Evolutionary conservation across 2,113 vertebrate genomes (phyloP).

Genomic region (Brienomyrus longianalis): DNA sequence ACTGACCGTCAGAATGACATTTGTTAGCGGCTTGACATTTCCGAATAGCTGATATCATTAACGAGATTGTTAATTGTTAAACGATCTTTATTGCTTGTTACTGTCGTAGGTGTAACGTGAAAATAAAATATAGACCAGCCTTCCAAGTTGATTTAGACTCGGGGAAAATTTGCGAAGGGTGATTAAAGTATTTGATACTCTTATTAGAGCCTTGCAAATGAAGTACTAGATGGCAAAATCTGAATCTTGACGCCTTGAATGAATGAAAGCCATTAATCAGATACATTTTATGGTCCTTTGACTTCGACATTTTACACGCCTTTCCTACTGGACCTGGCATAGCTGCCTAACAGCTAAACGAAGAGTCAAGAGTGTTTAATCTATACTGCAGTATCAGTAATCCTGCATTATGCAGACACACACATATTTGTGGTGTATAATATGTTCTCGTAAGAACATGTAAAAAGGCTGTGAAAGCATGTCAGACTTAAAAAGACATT

Average conservation of each 20-base stretch:
- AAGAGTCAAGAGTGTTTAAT: neutral
- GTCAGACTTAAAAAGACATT: neutral
- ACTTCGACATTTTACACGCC: neutral
- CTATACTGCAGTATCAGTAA: neutral
- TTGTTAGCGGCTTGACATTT: neutral
- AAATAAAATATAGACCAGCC: neutral
- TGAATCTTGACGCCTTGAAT: neutral
- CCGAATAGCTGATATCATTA: neutral
- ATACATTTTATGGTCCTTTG: neutral
- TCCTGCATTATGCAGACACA: neutral
- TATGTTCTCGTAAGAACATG: neutral
- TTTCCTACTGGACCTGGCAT: neutral
- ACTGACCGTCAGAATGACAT: neutral
- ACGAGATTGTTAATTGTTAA: neutral
- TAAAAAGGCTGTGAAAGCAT: neutral
- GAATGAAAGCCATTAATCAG: neutral
- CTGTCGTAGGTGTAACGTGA: neutral
- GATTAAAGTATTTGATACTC: neutral
- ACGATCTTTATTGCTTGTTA: neutral
- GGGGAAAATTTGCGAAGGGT: neutral
- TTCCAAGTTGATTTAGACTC: neutral
- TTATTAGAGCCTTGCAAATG: neutral
- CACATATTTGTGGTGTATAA: neutral
- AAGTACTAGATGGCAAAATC: neutral
- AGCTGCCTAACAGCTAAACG: neutral